Conservation (phyloP, 1,140 invertebrate species). For the Alviniconcha marisindica region DNA sequence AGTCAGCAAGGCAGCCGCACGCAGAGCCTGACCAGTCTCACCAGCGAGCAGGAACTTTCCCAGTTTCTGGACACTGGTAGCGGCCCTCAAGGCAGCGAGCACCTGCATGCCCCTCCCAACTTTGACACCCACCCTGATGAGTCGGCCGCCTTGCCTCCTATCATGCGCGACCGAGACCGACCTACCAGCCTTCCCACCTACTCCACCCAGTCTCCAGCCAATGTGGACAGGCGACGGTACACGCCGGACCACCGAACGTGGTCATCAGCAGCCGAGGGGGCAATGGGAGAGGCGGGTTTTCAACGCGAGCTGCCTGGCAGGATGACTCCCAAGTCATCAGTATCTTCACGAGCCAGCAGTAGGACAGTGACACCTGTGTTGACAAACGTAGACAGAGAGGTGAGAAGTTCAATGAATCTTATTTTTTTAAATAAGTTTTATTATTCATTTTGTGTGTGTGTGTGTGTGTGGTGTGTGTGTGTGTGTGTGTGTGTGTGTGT, state of each 20-base stretch:
- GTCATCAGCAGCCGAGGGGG: background rate
- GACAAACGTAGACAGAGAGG: constrained; percentile 4
- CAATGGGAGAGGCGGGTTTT: background rate
- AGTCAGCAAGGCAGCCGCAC: constrained; percentile 43
- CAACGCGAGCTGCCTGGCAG: constrained; percentile 23
- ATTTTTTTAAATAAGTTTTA: no score
- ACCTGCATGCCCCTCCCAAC: background rate
- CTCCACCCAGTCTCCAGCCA: constrained; percentile 24
- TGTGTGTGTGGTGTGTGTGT: constrained; percentile 4
- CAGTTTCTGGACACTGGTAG: constrained; percentile 55
- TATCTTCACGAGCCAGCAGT: constrained; percentile 51
- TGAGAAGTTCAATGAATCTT: no score
- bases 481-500: background rate
- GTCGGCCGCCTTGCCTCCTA: constrained; percentile 16
- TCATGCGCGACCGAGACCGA: constrained; percentile 40
- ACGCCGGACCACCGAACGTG: constrained; percentile 23
- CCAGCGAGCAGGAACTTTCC: constrained; percentile 67
- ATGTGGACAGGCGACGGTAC: constrained; percentile 26
- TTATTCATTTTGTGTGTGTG: background rate
- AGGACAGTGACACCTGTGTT: constrained; percentile 55
- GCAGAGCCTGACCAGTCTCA: constrained; percentile 53
- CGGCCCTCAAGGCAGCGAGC: constrained; percentile 29
- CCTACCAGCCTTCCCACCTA: constrained; percentile 57
- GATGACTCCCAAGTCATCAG: constrained; percentile 25
- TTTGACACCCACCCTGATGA: constrained; percentile 20